Conservation (phyloP, 2,888 invertebrate genomes). For the Sipunculus nudus region DNA sequence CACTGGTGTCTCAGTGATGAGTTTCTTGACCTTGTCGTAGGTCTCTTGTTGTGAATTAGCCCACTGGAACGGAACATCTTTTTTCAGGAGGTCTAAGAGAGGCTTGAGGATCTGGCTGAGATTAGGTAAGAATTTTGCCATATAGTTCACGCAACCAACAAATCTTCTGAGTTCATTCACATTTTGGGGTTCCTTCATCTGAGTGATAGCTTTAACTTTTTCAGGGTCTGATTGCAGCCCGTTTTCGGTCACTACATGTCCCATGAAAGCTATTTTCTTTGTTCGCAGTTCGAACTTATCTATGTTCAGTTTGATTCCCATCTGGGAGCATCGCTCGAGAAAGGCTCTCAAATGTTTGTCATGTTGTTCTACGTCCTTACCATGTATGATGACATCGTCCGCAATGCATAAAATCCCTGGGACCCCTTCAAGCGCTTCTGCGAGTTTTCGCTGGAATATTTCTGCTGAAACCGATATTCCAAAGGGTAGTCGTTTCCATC, state of each 20-base stretch:
- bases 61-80: too few relatives aligned
- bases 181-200: conserved; percentile 27
- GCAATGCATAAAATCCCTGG: conserved; percentile 31
- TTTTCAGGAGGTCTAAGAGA: conserved; percentile 26
- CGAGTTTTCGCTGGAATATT: conserved; percentile 36
- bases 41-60: conserved; percentile 27
- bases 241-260: conserved; percentile 25
- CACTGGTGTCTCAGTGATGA: conserved; percentile 26
- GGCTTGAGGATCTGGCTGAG: conserved; percentile 22
- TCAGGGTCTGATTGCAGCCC: conserved; percentile 33
- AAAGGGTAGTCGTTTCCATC: conserved; percentile 37
- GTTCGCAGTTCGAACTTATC: conserved; percentile 7
- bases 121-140: conserved; percentile 25
- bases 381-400: conserved; percentile 35
- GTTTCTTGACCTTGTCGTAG: conserved; percentile 32
- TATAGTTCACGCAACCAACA: conserved; percentile 32
- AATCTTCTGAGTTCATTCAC: conserved; percentile 28
- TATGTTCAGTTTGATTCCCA: conserved; percentile 28
- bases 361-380: conserved; percentile 21
- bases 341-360: conserved; percentile 23
- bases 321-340: conserved; percentile 25
- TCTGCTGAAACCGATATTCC: conserved; percentile 30
- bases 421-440: conserved; percentile 27
- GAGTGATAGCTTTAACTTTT: conserved; percentile 27
- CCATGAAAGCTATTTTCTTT: conserved; percentile 25